Evolutionary conservation across 1,140 invertebrate species (phyloP), one percentile per base, ranked within the genome.

Genomic region (Andrena cerasifolii): DNA sequence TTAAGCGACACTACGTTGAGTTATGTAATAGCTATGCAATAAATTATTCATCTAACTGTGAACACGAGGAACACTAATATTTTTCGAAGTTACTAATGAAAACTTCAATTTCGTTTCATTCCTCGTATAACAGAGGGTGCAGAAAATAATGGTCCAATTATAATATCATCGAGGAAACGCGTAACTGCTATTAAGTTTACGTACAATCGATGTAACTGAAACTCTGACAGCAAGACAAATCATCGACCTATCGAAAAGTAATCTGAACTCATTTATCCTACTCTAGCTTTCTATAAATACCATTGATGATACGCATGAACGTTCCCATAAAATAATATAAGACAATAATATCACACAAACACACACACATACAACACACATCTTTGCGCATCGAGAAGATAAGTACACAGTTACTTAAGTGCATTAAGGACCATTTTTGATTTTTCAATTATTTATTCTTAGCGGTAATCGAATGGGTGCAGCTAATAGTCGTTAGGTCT

Each of bases 401-500:
- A 28, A 63, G 47, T 21, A 33, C 47, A 54, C 8, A 54, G 36
- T 58, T 76, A 67, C 31, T 56, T 76, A 76, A 65, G 45, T 21
- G 59, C 5, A 0, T 36, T 24, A 7, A 58, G 18, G 16, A 54
- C 49, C 6, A 43, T 31, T 56, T 33, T 24, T 75, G 12, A 49
- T 3, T 47, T n/a, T 53, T 53, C 53, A 54, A 51, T 74, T 76
- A 76, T 76, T 76, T 75, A 67, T 58, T 76, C 54, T 24, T 68
- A 74, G 61, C 7, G 33, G 28, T 54, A 68, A 26, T 58, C 36
- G 28, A 33, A 40, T 63, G 45, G 43, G 63, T 67, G 36, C 72
- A 75, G n/a, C 16, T 56, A n/a, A 51, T 67, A 56, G 14, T 36
- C 14, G 10, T 73, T 73, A 63, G n/a, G 33, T 63, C 12, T 40